Evolutionary conservation across 1,140 invertebrate genomes (phyloP).

Genomic region (Cotesia glomerata): DNA sequence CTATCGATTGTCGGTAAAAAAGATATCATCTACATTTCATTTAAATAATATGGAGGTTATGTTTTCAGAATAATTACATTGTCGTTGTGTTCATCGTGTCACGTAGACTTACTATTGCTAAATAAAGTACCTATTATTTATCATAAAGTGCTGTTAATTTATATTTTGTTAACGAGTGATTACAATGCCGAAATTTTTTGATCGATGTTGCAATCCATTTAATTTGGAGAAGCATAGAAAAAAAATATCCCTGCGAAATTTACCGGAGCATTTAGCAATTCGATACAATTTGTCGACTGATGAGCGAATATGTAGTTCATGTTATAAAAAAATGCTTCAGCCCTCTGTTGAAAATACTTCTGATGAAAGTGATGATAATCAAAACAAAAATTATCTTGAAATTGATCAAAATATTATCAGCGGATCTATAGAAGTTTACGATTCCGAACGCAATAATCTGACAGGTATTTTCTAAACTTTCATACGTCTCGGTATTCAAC

Average conservation of each 20-base stretch:
- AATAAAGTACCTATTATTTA: not conserved
- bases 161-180: constrained; percentile 1
- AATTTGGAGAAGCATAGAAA: constrained; percentile 20
- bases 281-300: constrained; percentile 15
- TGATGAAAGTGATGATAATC: constrained; percentile 21
- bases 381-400: constrained; percentile 11
- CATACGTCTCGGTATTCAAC: constrained; percentile 20
- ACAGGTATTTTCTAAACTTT: not conserved
- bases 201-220: constrained; percentile 25
- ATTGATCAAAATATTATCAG: constrained; percentile 8
- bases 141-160: not conserved
- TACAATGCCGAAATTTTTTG: constrained; percentile 20
- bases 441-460: constrained; percentile 4
- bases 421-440: constrained; percentile 15
- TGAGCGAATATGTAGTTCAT: constrained; percentile 21
- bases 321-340: constrained; percentile 18
- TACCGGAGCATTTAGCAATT: constrained; percentile 12
- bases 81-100: constrained; percentile 1
- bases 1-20: no score
- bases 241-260: constrained; percentile 16
- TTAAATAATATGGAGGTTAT: constrained; percentile 10
- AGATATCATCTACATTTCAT: no score
- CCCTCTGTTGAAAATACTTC: constrained; percentile 9
- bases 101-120: not conserved
- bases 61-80: constrained; percentile 13